Percentiles rank a stretch among this genome's conserved stretches.
Evolutionary conservation across 2,888 invertebrate species (phyloP).

Genomic region (Xanthorhoe designata): DNA sequence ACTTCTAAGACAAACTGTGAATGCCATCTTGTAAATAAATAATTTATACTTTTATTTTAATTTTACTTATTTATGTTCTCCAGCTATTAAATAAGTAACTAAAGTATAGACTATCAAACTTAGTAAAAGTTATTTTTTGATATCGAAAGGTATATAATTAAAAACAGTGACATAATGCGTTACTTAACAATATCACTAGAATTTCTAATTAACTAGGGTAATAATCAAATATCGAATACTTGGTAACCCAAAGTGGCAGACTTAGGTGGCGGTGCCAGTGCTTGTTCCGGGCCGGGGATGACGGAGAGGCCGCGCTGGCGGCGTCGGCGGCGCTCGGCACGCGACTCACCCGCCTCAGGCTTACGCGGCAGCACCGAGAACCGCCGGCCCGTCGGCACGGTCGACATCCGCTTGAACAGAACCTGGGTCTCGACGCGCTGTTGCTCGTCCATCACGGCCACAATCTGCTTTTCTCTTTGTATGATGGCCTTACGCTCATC

Average conservation of each 20-base stretch:
- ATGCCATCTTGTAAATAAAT: conserved; percentile 64
- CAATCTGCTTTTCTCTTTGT: conserved; percentile 68
- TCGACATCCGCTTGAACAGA: conserved; percentile 75
- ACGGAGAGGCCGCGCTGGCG: conserved; percentile 72
- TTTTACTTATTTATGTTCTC: conserved; percentile 17
- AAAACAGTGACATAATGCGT: not conserved
- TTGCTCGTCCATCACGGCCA: conserved; percentile 66
- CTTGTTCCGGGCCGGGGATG: conserved; percentile 68
- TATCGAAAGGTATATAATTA: conserved; percentile 14
- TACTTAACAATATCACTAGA: conserved; percentile 7
- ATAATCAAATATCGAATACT: conserved; percentile 67
- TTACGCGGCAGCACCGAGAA: conserved; percentile 73
- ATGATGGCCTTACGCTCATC: conserved; percentile 74
- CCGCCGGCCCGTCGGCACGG: conserved; percentile 69
- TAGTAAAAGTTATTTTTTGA: conserved; percentile 15
- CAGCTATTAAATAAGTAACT: not conserved
- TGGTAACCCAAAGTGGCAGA: conserved; percentile 69
- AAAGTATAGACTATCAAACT: conserved; percentile 3
- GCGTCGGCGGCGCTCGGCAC: conserved; percentile 63
- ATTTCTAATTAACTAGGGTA: conserved; percentile 11
- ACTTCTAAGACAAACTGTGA: conserved; percentile 38
- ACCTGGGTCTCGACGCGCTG: conserved; percentile 68
- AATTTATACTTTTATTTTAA: conserved; percentile 50
- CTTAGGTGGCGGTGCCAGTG: conserved; percentile 64
- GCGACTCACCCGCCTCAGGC: conserved; percentile 51